Conservation (phyloP, 2,888 invertebrate genomes). For the Suillia variegata region DNA sequence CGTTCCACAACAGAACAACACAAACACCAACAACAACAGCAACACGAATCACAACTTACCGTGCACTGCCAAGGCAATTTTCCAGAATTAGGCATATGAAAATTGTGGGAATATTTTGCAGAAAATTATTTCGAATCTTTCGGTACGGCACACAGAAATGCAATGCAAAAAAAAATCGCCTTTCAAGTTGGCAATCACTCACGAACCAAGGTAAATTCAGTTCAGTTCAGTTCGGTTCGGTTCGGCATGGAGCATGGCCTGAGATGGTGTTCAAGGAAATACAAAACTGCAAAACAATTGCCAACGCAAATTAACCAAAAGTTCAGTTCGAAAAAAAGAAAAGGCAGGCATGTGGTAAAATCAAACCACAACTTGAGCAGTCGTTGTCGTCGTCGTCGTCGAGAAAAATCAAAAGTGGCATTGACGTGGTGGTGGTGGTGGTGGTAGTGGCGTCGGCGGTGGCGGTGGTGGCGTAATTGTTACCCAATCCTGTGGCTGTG, state of each 20-base stretch:
- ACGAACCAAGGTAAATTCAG: background rate
- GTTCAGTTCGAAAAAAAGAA: background rate
- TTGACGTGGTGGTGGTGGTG: too few relatives aligned
- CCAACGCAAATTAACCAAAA: background rate
- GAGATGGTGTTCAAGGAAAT: background rate
- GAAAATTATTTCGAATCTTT: slow-evolving; percentile 30
- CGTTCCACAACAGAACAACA: background rate
- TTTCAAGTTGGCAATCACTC: background rate
- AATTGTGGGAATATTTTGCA: slow-evolving; percentile 50
- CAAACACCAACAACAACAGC: slow-evolving; percentile 23
- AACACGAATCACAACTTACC: background rate
- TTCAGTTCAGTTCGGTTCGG: too few relatives aligned
- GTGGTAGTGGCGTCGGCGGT: too few relatives aligned
- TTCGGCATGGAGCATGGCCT: background rate
- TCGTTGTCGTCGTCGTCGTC: too few relatives aligned
- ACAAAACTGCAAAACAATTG: background rate
- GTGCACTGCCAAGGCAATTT: slow-evolving; percentile 30
- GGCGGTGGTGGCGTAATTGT: too few relatives aligned
- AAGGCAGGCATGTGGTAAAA: background rate
- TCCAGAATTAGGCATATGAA: slow-evolving; percentile 47
- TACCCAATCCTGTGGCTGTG: too few relatives aligned
- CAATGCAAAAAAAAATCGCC: too few relatives aligned
- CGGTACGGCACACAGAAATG: too few relatives aligned
- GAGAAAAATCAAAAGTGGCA: too few relatives aligned
- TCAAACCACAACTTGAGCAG: background rate